phyloP scores from a whole-genome alignment of 2,888 invertebrate species.

The Conus canariensis region DNA sequence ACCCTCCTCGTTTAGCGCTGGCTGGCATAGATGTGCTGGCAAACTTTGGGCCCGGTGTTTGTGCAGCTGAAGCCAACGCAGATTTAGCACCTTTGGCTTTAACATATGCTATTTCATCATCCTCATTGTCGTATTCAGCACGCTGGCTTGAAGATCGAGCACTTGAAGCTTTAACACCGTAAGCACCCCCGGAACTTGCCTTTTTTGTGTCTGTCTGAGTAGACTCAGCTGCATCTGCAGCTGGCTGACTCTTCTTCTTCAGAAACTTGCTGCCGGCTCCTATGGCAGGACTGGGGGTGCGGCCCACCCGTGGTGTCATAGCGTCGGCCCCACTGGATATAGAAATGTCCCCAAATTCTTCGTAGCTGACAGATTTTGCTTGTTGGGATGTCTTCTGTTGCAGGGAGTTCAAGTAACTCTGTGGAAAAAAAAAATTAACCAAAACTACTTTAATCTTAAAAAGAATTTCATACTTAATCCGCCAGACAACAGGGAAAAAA shows the following conservation, averaged over 20 bases:
- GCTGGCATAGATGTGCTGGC: neutral
- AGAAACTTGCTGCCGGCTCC: constrained; percentile 65
- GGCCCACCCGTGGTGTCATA: constrained; percentile 52
- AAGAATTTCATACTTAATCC: neutral
- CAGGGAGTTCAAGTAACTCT: constrained; percentile 68
- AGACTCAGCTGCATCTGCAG: constrained; percentile 38
- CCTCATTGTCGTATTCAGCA: constrained; percentile 3
- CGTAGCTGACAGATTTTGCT: constrained; percentile 65
- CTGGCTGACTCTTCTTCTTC: constrained; percentile 59
- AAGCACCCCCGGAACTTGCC: neutral
- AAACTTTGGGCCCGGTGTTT: neutral
- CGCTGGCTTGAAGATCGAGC: neutral
- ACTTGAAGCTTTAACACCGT: neutral
- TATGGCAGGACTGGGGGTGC: constrained; percentile 50
- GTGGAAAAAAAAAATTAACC: constrained; percentile 19
- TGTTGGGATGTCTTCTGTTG: constrained; percentile 66
- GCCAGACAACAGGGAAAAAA: too few relatives aligned
- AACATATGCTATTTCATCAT: neutral
- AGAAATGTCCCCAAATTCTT: constrained; percentile 71
- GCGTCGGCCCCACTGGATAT: constrained; percentile 67
- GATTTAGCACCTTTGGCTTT: constrained; percentile 31
- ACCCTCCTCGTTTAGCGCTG: constrained; percentile 20
- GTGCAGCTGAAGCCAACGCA: neutral
- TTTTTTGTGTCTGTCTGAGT: neutral
- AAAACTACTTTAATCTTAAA: neutral